phyloP scores from a whole-genome alignment of 2,888 invertebrate species.

The Pecten maximus region DNA sequence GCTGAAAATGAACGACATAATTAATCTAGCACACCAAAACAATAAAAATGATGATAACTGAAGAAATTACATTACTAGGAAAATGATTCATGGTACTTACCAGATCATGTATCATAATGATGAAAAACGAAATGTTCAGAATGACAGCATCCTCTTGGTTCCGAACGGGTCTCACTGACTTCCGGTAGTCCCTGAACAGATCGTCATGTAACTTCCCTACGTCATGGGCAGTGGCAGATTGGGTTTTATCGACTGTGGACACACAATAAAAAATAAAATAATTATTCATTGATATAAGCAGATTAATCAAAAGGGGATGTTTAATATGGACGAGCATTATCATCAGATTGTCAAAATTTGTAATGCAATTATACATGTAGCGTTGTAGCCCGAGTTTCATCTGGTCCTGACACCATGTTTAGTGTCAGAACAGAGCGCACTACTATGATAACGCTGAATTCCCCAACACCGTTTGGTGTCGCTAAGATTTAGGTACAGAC shows the following conservation, averaged over 20 bases:
- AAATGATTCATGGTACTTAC: slow-evolving; percentile 52
- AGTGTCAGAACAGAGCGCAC: too few relatives aligned
- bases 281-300: neutral
- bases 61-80: too few relatives aligned
- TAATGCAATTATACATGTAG: too few relatives aligned
- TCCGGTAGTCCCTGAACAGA: slow-evolving; percentile 67
- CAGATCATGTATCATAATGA: slow-evolving; percentile 71
- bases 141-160: slow-evolving; percentile 65
- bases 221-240: slow-evolving; percentile 61
- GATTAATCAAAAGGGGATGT: too few relatives aligned
- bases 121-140: slow-evolving; percentile 68
- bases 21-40: neutral
- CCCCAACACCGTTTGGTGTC: too few relatives aligned
- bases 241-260: neutral
- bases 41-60: neutral
- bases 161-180: slow-evolving; percentile 63
- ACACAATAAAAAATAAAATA: neutral
- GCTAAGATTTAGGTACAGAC: too few relatives aligned
- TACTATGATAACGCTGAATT: too few relatives aligned
- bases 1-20: too few relatives aligned
- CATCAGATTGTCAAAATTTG: too few relatives aligned
- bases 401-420: too few relatives aligned
- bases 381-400: too few relatives aligned
- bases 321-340: too few relatives aligned
- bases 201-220: slow-evolving; percentile 61